Base-by-base conservation (phyloP, 2,797 vertebrate genomes). In the Eupleurogrammus muticus region DNA sequence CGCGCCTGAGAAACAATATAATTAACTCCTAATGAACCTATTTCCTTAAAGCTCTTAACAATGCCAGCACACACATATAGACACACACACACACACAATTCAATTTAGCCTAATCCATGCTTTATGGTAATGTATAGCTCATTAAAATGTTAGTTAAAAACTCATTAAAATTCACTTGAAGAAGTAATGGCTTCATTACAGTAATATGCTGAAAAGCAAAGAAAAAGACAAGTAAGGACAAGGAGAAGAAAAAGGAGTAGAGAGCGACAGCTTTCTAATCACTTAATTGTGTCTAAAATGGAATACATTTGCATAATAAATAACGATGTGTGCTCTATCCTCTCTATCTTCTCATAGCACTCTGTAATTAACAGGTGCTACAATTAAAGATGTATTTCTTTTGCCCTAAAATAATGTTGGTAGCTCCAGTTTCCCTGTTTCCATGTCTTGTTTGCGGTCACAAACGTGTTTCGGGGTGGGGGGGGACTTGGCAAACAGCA, bases 71-170 rank as follows among this genome's bases (percentile, higher is more conserved):
- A 67, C 66, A 61, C 66, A 69, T 60, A 73, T 73, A 93, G 92
- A 93, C 49, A 55, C 62, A 54, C 62, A 54, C 51, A 65, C 72
- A 67, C 66, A 79, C 87, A 82, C 76, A 89, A 94, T 95, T 96
- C 91, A 94, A 96, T 96, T 96, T 94, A 93, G 82, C 85, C 90
- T 95, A 96, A 97, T 96, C 94, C 94, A 90, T 92, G 87, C 91
- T 96, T 97, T 95, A 96, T 95, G 95, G 93, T 97, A 96, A 97
- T 97, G 92, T 93, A 92, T 93, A 95, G 94, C 94, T 97, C 95
- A 96, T 96, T 97, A 97, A 96, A 96, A 94, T 94, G 94, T 96
- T 96, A 95, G 94, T 96, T 97, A 97, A 96, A 94, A 97, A 96
- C 91, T 97, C 95, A 96, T 96, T 97, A 97, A 96, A 96, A 96